Percentiles rank a stretch among this genome's conserved stretches.
These are phyloP conservation scores for Siniperca scherzeri DNA, from an alignment of 2,797 vertebrate species.

Conservation along the genomic window DNA sequence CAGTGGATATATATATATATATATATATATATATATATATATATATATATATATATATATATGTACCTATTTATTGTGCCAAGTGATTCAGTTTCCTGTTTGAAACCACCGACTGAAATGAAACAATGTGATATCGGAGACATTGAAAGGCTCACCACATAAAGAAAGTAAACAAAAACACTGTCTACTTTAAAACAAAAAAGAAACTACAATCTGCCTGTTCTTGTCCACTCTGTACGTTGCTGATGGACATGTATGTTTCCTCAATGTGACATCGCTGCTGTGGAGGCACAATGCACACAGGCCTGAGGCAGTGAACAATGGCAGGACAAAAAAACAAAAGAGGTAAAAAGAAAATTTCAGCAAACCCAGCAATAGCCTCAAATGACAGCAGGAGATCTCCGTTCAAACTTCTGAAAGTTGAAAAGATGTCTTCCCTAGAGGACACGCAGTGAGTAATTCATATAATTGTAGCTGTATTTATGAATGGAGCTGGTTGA, in stretches of 20 bases:
- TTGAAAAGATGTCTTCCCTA: background rate
- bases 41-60: no score
- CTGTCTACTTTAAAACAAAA: background rate
- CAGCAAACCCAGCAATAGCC: slow-evolving; percentile 19
- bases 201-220: background rate
- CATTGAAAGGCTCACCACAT: background rate
- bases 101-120: slow-evolving; percentile 30
- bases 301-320: slow-evolving; percentile 12
- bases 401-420: slow-evolving; percentile 11
- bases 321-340: slow-evolving; percentile 6
- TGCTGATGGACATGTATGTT: slow-evolving; percentile 41
- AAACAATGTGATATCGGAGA: slow-evolving; percentile 4
- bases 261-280: slow-evolving; percentile 22
- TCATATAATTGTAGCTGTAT: background rate
- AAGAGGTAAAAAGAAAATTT: slow-evolving; percentile 10
- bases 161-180: background rate
- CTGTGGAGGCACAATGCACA: slow-evolving; percentile 22
- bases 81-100: slow-evolving; percentile 24
- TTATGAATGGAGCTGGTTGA: background rate
- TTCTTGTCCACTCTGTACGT: background rate
- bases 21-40: no score
- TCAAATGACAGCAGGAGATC: slow-evolving; percentile 25
- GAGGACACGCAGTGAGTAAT: background rate
- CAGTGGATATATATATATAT: no score
- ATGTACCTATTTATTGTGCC: background rate